Evolutionary conservation across 2,888 invertebrate genomes (phyloP).

Genomic region (Dendrolimus houi): DNA sequence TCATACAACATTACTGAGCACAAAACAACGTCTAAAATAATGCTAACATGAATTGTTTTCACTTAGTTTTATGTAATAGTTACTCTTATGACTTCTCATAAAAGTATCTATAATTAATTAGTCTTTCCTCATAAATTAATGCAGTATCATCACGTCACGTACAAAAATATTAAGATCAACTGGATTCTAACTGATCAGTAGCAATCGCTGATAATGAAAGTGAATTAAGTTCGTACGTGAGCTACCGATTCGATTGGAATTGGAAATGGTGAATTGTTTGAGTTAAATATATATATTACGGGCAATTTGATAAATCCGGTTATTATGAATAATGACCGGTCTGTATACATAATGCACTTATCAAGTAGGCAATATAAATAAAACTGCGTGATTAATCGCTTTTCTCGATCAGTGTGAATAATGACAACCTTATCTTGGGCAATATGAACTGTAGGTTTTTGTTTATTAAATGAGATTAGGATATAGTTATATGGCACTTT

Average conservation of each 20-base stretch:
- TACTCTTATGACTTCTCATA: not conserved
- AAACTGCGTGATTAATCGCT: too few relatives aligned
- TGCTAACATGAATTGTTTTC: constrained; percentile 27
- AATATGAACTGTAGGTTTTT: too few relatives aligned
- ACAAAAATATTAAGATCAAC: not conserved
- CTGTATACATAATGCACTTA: too few relatives aligned
- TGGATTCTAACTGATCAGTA: constrained; percentile 6
- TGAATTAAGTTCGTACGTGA: constrained; percentile 27
- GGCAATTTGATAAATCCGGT: too few relatives aligned
- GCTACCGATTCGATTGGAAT: constrained; percentile 10
- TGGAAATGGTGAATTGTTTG: not conserved
- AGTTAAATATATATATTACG: too few relatives aligned
- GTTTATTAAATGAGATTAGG: too few relatives aligned
- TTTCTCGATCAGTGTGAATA: too few relatives aligned
- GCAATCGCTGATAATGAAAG: constrained; percentile 13
- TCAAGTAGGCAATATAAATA: too few relatives aligned
- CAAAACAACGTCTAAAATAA: constrained; percentile 37
- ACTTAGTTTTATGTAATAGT: constrained; percentile 10
- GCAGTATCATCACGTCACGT: not conserved
- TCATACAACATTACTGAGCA: constrained; percentile 30
- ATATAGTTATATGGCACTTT: too few relatives aligned
- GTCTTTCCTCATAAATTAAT: not conserved
- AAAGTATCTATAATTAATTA: not conserved
- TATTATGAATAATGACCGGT: too few relatives aligned
- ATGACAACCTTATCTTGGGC: too few relatives aligned